phyloP scores from a whole-genome alignment of 1,140 invertebrate genomes.

The Amyelois transitella region DNA sequence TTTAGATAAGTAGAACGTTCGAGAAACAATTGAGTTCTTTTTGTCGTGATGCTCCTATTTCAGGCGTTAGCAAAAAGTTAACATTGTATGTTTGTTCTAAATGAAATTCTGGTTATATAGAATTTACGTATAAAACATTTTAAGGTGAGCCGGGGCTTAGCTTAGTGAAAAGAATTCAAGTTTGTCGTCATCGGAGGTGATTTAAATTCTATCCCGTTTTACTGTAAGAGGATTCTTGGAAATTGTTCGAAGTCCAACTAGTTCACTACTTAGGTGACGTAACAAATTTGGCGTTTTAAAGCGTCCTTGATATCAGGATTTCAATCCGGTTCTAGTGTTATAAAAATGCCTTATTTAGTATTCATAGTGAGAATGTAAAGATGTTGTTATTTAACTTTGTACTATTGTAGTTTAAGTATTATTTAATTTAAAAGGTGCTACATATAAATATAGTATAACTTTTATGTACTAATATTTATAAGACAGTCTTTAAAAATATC shows the following conservation, averaged over 20 bases:
- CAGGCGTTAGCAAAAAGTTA: no score
- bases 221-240: not conserved
- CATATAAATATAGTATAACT: no score
- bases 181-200: not conserved
- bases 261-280: not conserved
- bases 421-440: no score
- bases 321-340: constrained; percentile 1
- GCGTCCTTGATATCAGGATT: constrained; percentile 3
- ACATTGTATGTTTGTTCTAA: no score
- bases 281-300: not conserved
- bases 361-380: no score
- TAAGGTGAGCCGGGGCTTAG: no score
- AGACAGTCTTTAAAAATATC: no score
- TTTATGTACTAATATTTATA: no score
- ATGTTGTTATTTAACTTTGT: not conserved
- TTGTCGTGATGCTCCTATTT: not conserved
- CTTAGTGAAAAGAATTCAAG: not conserved
- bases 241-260: not conserved
- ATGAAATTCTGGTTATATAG: no score
- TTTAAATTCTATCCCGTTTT: constrained; percentile 1
- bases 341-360: not conserved
- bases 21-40: not conserved
- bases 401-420: no score
- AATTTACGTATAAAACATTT: no score
- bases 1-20: not conserved